Percentiles rank a stretch among this genome's conserved stretches.
Conservation (phyloP, 1,140 invertebrate species). For the Cotesia glomerata region DNA sequence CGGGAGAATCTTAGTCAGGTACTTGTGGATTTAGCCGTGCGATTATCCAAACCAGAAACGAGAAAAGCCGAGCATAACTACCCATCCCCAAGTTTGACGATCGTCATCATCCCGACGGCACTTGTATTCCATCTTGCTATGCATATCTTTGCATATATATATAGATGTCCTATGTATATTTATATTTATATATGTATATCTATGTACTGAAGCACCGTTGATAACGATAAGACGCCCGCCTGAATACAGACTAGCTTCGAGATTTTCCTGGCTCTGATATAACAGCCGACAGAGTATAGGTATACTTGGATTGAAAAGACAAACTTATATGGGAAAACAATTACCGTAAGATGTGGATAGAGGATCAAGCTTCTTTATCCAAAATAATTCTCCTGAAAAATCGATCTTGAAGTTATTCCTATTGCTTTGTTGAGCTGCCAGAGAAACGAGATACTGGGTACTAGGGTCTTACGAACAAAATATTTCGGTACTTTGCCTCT, state of each 20-base stretch:
- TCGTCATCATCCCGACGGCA: conserved; percentile 7
- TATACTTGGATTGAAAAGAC: background rate
- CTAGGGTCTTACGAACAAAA: no score
- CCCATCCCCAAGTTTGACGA: conserved; percentile 28
- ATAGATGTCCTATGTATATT: no score
- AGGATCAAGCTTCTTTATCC: no score
- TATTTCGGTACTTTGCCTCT: no score
- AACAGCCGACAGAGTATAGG: conserved; percentile 6
- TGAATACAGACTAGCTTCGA: background rate
- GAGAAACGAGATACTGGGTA: no score
- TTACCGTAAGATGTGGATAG: conserved; percentile 8
- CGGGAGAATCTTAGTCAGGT: conserved; percentile 14
- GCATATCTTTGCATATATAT: no score
- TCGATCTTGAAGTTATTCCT: no score
- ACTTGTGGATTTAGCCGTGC: conserved; percentile 21
- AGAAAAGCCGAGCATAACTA: conserved; percentile 20
- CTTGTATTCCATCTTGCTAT: background rate
- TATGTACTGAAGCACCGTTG: conserved; percentile 20
- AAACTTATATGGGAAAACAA: conserved; percentile 21
- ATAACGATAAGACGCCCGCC: conserved; percentile 25
- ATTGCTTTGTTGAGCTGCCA: no score
- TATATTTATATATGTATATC: background rate
- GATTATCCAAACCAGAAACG: conserved; percentile 25
- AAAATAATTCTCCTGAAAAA: no score
- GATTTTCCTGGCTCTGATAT: conserved; percentile 12